phyloP scores from a whole-genome alignment of 1,140 invertebrate species.

The Leptinotarsa defecta region DNA sequence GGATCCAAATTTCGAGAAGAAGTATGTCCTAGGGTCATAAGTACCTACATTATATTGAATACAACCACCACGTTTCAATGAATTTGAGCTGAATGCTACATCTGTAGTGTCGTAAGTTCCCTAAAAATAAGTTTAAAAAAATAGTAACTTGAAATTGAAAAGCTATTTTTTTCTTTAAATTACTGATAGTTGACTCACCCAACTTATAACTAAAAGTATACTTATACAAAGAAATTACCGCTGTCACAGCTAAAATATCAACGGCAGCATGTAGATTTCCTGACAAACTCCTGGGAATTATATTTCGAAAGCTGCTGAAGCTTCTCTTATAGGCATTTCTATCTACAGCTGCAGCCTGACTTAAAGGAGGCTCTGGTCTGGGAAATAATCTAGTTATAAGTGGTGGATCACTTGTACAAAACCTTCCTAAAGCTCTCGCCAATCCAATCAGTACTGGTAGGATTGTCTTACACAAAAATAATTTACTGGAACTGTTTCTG shows the following conservation, averaged over 20 bases:
- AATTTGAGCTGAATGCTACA: conserved; percentile 41
- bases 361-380: conserved; percentile 67
- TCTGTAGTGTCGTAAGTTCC: conserved; percentile 50
- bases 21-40: conserved; percentile 82
- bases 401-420: conserved; percentile 73
- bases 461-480: conserved; percentile 79
- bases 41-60: conserved; percentile 70
- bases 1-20: conserved; percentile 91
- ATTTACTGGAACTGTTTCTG: conserved; percentile 59
- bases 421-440: conserved; percentile 85
- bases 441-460: conserved; percentile 88
- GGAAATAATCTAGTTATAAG: conserved; percentile 86
- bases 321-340: conserved; percentile 61
- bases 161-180: too few species aligned
- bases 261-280: conserved; percentile 71
- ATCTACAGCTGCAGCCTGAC: conserved; percentile 53
- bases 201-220: too few species aligned
- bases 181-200: too few species aligned
- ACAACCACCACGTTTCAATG: conserved; percentile 53
- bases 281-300: conserved; percentile 90
- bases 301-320: conserved; percentile 77
- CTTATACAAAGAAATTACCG: conserved; percentile 26
- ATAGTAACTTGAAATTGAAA: neutral
- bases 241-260: conserved; percentile 57
- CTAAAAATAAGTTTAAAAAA: conserved; percentile 36